Conservation (phyloP, 2,797 vertebrate species). For the Sciurus carolinensis region DNA sequence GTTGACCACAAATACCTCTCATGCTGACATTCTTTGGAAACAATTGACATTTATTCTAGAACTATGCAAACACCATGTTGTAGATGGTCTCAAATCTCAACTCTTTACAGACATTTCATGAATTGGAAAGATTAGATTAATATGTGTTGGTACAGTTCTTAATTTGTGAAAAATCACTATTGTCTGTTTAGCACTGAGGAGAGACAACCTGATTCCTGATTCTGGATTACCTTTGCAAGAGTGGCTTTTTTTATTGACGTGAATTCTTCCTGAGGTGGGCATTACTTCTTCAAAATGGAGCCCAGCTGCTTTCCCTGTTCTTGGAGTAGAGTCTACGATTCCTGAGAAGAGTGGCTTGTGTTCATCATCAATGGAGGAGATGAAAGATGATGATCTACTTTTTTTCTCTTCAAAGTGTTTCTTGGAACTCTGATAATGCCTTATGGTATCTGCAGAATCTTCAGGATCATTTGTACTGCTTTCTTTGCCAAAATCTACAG, state of each 20-base stretch:
- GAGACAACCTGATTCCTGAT: background rate
- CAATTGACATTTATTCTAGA: background rate
- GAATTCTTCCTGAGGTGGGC: slow-evolving; percentile 89
- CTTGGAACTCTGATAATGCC: slow-evolving; percentile 91
- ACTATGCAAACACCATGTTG: background rate
- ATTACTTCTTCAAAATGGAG: slow-evolving; percentile 90
- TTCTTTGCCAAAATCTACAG: slow-evolving; percentile 89
- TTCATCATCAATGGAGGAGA: slow-evolving; percentile 93
- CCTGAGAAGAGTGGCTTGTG: slow-evolving; percentile 94
- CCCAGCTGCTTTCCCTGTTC: slow-evolving; percentile 88
- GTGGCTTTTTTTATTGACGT: slow-evolving; percentile 88
- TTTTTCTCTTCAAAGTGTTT: slow-evolving; percentile 92
- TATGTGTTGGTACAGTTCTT: background rate
- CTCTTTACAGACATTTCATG: slow-evolving; percentile 49
- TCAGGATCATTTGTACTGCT: slow-evolving; percentile 89
- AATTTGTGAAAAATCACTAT: slow-evolving; percentile 36
- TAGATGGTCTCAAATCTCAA: slow-evolving; percentile 49
- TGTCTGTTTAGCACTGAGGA: slow-evolving; percentile 31
- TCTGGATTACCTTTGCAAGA: slow-evolving; percentile 93
- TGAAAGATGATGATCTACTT: slow-evolving; percentile 90
- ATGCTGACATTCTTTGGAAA: background rate
- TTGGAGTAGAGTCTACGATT: slow-evolving; percentile 90
- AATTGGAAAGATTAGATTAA: slow-evolving; percentile 34
- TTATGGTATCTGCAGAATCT: slow-evolving; percentile 89
- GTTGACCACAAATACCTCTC: background rate